Conservation (phyloP, 2,797 vertebrate species). For the Peromyscus aztecus region DNA sequence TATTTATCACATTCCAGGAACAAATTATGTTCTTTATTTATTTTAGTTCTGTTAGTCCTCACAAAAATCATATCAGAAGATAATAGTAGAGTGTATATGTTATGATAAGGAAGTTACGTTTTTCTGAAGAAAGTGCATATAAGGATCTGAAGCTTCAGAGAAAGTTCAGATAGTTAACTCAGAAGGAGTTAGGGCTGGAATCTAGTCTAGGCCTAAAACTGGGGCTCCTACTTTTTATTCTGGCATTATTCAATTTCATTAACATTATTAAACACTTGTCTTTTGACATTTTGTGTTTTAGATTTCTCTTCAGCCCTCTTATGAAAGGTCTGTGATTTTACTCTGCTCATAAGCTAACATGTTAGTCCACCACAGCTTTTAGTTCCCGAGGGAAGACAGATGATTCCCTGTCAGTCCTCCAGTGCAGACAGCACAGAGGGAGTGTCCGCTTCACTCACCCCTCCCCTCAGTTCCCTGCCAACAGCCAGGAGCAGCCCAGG, state of each 20-base stretch:
- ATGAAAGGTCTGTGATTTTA: conserved; percentile 19
- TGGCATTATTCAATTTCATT: conserved; percentile 1
- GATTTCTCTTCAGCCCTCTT: not conserved
- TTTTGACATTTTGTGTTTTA: not conserved
- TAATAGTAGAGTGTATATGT: not conserved
- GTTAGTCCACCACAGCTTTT: not conserved
- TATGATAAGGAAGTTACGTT: not conserved
- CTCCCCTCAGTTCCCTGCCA: not conserved
- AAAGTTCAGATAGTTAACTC: not conserved
- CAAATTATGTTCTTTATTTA: conserved; percentile 47
- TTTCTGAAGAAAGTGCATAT: conserved; percentile 20
- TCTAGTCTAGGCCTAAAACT: not conserved
- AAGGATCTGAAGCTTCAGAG: not conserved
- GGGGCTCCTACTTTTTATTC: not conserved
- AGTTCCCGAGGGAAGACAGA: not conserved
- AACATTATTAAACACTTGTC: not conserved
- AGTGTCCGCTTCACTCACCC: not conserved
- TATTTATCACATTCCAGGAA: conserved; percentile 10
- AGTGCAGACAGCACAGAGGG: not conserved
- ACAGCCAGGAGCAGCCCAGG: not conserved
- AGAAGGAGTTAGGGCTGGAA: not conserved
- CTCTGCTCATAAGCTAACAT: not conserved
- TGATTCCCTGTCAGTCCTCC: not conserved
- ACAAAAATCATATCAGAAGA: not conserved
- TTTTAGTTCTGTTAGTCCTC: conserved; percentile 46